Base-by-base conservation (phyloP, 1,140 invertebrate genomes). In the Hylaeus anthracinus region DNA sequence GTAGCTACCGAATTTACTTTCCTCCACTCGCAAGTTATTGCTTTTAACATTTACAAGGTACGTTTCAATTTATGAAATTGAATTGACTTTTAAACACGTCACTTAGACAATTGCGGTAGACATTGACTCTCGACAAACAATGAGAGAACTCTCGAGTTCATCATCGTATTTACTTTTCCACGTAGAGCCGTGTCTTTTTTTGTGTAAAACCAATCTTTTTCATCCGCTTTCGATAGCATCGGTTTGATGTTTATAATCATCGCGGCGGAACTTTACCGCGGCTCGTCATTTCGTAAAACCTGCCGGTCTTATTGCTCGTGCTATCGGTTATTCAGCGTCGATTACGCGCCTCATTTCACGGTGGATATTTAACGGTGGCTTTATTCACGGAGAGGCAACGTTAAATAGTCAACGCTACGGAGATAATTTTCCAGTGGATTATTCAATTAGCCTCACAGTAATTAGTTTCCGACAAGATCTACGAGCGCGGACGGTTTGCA, bases 311-410 rank as follows among this genome's bases (percentile, higher is more conserved):
- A 51, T 67, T 39, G 5, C 15, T 48, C 15, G 15, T n/a, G 60
- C 5, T 39, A 39, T 41, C 60, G 60, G 8, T 39, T 63, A 63
- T 63, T n/a, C 60, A 12, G 2, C 3, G 5, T 9, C 60, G 60
- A 63, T 63, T 63, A 63, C n/a, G 60, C 41, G 60, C 60, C 37
- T 63, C 37, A 10, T 63, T 63, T 41, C 60, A 15, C n/a, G 51
- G 51, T 63, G 37, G 9, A 63, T 41, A 10, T 12, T 60, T 60
- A 60, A 60, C 26, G 60, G 39, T 63, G 37, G 37, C 60, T 63
- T 39, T 4, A 10, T 39, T 63, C 26, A 1, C 60, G 37, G 9
- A 10, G 60, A 37, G 60, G 10, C 37, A 51, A 51, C 15, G 15
- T 66, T 66, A 37, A 66, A 66, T 12, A 26, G 45, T n/a, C 6